Percentiles rank a stretch among this genome's conserved stretches.
Conservation (phyloP, 2,797 vertebrate species). For the Lacerta agilis region DNA sequence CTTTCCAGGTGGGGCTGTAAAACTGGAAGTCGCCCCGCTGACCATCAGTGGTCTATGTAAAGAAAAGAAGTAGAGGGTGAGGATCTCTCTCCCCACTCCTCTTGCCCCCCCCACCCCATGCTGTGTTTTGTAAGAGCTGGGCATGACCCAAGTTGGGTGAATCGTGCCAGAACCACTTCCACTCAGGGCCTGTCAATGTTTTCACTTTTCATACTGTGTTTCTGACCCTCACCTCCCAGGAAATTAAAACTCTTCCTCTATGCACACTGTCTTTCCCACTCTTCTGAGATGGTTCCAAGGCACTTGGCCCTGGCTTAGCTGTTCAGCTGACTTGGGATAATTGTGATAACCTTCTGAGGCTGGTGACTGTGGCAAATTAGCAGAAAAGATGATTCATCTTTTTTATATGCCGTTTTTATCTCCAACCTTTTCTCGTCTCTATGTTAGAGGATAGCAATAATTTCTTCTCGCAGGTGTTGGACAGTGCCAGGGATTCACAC, state of each 20-base stretch:
- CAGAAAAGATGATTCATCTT: constrained; percentile 82
- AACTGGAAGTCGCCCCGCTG: background rate
- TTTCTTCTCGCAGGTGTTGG: constrained; percentile 82
- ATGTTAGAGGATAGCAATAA: constrained; percentile 77
- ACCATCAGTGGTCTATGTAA: background rate
- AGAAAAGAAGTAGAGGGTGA: no score
- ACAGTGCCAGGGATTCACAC: constrained; percentile 78
- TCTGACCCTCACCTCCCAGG: constrained; percentile 33
- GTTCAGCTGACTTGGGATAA: constrained; percentile 77
- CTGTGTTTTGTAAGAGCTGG: background rate
- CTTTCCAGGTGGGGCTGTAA: background rate
- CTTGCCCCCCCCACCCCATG: no score
- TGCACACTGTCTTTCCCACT: constrained; percentile 42
- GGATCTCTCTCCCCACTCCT: no score
- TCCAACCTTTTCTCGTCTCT: constrained; percentile 79
- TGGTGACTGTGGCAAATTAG: constrained; percentile 76
- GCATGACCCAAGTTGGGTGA: background rate
- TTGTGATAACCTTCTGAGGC: constrained; percentile 82
- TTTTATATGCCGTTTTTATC: constrained; percentile 80
- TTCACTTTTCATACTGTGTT: background rate
- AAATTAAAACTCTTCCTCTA: constrained; percentile 37
- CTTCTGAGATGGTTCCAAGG: constrained; percentile 56
- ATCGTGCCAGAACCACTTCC: background rate
- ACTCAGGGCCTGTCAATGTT: background rate
- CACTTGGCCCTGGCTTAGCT: constrained; percentile 68